Evolutionary conservation across 2,113 vertebrate genomes (phyloP), one percentile per base, ranked within the genome.

Genomic region (Cryptotis parvus): DNA sequence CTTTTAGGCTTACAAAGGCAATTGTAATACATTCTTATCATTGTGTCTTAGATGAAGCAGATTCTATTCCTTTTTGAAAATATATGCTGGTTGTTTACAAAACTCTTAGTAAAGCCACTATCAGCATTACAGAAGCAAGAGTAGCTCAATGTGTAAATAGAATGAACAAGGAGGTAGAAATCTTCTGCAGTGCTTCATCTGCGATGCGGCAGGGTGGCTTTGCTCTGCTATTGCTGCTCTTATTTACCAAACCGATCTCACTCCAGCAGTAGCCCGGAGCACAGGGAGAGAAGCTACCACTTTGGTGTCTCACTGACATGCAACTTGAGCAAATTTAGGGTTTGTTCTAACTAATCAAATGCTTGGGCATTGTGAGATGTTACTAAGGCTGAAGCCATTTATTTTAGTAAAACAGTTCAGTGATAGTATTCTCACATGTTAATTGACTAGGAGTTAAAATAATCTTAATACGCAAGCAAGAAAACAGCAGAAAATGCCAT

Each of bases 401-500:
- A 78, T 81, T 91, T 63, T 81, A 84, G 68, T 75, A 89, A 93
- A 93, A 78, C 29, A 74, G 81, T 88, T 86, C 37, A 81, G 11
- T 81, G 70, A 81, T 70, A 41, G 26, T 87, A 61, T 22, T 87
- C 86, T 84, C 82, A 91, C 69, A 35, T 82, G 20, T 52, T 78
- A 94, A 95, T 84, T 94, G 81, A 63, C 80, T 49, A 79, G 73
- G 11, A 77, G 92, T 85, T 77, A 87, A 91, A 95, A 93, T 75
- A 92, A 84, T 90, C 93, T 94, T 93, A 91, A 92, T 88, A 94
- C 52, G 76, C 45, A 91, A 89, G 35, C 39, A 43, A 94, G 84
- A 9, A 86, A 91, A 65, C 31, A 76, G 77, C 18, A 49, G 58
- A 86, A 95, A 81, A 85, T 69, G 52, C 18, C 63, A 77, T 58